Conservation (phyloP, 2,797 vertebrate species). For the Rhinatrema bivittatum region DNA sequence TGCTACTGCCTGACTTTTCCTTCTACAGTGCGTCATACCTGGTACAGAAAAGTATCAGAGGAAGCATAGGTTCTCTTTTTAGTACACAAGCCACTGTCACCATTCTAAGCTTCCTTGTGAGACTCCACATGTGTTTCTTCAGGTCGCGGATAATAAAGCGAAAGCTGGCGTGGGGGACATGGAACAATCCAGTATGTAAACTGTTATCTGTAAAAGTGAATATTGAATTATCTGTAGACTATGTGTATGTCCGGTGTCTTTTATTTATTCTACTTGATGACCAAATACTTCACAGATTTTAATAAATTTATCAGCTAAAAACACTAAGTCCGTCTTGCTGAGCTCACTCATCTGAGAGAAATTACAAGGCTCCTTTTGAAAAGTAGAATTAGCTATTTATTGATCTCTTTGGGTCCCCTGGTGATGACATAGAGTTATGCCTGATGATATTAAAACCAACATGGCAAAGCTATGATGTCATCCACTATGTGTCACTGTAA, state of each 20-base stretch:
- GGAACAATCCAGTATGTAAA: constrained; percentile 19
- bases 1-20: no score
- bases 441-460: no score
- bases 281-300: constrained; percentile 68
- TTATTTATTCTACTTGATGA: constrained; percentile 84
- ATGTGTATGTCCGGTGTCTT: constrained; percentile 73
- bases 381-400: no score
- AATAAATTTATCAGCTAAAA: constrained; percentile 89
- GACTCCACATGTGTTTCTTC: constrained; percentile 63
- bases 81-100: background rate
- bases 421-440: no score
- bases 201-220: constrained; percentile 21
- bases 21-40: no score
- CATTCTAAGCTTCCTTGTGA: constrained; percentile 63
- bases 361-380: background rate
- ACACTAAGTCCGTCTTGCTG: constrained; percentile 15
- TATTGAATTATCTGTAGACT: constrained; percentile 39
- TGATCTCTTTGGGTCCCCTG: no score
- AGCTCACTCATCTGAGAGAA: constrained; percentile 12
- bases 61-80: no score
- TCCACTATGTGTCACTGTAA: no score
- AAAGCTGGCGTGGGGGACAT: constrained; percentile 16
- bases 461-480: no score
- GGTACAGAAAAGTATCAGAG: no score
- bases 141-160: constrained; percentile 13